Evolutionary conservation across 2,113 vertebrate genomes (phyloP), one percentile per base, ranked within the genome.

Genomic region (Dinomys branickii): DNA sequence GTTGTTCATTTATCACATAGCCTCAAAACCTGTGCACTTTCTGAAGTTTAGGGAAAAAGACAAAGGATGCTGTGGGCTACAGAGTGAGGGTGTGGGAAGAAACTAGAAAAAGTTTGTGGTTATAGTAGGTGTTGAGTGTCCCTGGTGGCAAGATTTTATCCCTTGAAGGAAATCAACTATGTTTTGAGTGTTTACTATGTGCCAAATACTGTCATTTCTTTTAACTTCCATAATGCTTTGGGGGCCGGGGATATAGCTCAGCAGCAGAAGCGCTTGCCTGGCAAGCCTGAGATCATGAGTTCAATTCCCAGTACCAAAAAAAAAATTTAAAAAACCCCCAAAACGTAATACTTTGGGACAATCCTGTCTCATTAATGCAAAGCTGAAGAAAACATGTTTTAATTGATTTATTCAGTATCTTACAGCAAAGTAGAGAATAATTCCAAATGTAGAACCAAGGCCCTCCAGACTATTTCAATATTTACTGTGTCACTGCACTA

Each of bases 151-250:
- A 54, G 30, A 38, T 67, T 22, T 90, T 90, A 94, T 52, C 75
- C 85, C 22, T 59, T 28, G n/a, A 88, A 33, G 28, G 59, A 80
- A 75, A 81, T 94, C 47, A 88, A 59, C 41, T 93, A 84, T 44
- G 24, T 4, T 87, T 83, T 82, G 73, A 69, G 9, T 91, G 44
- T 85, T 56, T 90, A 33, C 11, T 91, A 14, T 81, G 10, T 95
- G 30, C 63, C 44, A 90, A 50, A 20, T 44, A 50, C 52, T 85
- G 9, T 52, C 67, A 47, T 59, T 73, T 77, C 41, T 65, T 84
- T 92, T 78, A 78, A 94, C n/a, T 96, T 73, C 56, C 26, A 19
- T 63, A 91, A n/a, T 56, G 20, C 14, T 89, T 77, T 87, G 85
- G 86, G n/a, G n/a, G n/a, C n/a, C n/a, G n/a, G n/a, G n/a, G n/a